These are phyloP conservation scores for Pseudanteris insignis DNA, from an alignment of 2,888 invertebrate species.

Conservation along the genomic window DNA sequence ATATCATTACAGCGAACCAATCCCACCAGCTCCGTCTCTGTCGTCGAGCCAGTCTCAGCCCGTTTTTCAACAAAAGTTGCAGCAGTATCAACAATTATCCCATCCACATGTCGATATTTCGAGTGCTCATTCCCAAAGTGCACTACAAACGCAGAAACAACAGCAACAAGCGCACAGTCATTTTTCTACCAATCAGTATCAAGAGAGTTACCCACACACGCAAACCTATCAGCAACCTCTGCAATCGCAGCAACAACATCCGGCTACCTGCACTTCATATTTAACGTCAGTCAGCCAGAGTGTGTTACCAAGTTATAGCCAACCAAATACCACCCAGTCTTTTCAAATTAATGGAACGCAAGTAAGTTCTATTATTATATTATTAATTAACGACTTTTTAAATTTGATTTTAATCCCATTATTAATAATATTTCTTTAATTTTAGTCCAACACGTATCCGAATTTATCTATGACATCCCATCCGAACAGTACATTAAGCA, in stretches of 20 bases:
- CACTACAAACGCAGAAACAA: conserved; percentile 56
- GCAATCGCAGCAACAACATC: conserved; percentile 61
- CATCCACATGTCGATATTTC: conserved; percentile 65
- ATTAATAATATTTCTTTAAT: conserved; percentile 1
- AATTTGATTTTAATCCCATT: too few relatives aligned
- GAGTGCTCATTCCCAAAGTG: conserved; percentile 58
- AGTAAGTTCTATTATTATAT: not conserved
- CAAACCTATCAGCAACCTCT: conserved; percentile 68
- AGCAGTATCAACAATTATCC: conserved; percentile 59
- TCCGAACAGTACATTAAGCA: conserved; percentile 60
- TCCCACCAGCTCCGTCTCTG: conserved; percentile 67
- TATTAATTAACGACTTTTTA: too few relatives aligned
- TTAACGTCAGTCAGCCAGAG: conserved; percentile 59
- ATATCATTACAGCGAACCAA: conserved; percentile 69
- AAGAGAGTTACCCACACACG: conserved; percentile 68
- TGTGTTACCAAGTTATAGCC: conserved; percentile 61
- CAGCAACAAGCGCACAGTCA: conserved; percentile 61
- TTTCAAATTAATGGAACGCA: conserved; percentile 63
- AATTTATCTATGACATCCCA: conserved; percentile 60
- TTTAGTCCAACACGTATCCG: conserved; percentile 60
- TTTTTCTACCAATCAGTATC: conserved; percentile 65
- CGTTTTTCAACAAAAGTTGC: conserved; percentile 61
- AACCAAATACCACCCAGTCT: conserved; percentile 56
- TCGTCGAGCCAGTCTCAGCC: conserved; percentile 63
- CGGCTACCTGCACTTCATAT: conserved; percentile 60